A percentile compares a stretch with the other conserved stretches of the same genome.
These are phyloP conservation scores for Corythaeola cristata DNA, from an alignment of 2,113 vertebrate species.

Conservation along the genomic window DNA sequence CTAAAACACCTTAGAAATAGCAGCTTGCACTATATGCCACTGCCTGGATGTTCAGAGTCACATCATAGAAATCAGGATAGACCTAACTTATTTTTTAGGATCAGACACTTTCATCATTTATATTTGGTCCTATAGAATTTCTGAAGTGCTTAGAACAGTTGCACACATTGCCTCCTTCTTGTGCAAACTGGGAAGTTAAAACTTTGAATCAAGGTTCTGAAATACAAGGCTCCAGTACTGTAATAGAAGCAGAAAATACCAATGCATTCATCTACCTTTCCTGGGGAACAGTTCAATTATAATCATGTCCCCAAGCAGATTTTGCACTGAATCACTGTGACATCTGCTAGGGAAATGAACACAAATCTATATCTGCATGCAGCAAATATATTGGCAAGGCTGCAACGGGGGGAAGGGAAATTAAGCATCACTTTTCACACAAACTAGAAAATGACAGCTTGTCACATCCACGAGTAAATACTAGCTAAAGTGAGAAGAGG, in stretches of 20 bases:
- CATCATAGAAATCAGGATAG: background rate
- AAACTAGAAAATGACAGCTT: conserved; percentile 33
- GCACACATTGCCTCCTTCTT: background rate
- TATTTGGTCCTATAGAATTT: background rate
- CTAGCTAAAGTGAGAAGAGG: background rate
- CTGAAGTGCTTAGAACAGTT: background rate
- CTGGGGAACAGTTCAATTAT: background rate
- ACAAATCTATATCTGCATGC: conserved; percentile 1
- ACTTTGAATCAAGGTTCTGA: background rate
- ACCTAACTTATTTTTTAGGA: background rate
- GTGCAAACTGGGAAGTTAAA: background rate
- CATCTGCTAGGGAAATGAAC: conserved; percentile 46
- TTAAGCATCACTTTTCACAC: conserved; percentile 6
- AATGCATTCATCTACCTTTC: background rate
- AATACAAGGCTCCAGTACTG: background rate
- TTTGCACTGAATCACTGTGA: conserved; percentile 17
- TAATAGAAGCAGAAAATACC: background rate
- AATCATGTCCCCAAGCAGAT: conserved; percentile 11
- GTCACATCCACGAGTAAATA: conserved; percentile 9
- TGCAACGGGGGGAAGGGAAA: background rate
- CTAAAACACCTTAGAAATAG: background rate
- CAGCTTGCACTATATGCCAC: background rate
- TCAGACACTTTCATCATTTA: background rate
- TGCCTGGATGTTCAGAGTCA: background rate
- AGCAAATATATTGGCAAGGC: background rate